Conservation (phyloP, 2,888 invertebrate species). For the Heliconius ethilla region DNA sequence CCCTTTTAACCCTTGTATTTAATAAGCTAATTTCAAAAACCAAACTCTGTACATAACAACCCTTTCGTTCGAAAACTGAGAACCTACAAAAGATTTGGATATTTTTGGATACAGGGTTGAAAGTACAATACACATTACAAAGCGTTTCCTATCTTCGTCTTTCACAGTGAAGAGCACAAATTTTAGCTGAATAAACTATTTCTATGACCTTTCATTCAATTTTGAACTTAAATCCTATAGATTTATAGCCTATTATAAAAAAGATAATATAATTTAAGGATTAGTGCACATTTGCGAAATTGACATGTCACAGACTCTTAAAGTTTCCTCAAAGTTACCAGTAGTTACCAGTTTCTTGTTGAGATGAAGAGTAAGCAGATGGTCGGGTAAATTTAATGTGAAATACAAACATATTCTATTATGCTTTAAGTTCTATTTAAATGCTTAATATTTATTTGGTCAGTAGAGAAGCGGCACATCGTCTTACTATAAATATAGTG, state of each 20-base stretch:
- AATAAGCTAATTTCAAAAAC: too few species aligned
- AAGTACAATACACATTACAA: neutral
- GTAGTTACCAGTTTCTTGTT: conserved; percentile 21
- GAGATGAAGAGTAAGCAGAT: conserved; percentile 14
- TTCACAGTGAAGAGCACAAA: conserved; percentile 13
- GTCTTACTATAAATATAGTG: too few species aligned
- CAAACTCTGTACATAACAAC: too few species aligned
- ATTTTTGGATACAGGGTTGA: neutral
- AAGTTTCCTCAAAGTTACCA: conserved; percentile 16
- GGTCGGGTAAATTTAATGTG: neutral
- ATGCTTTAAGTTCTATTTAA: neutral
- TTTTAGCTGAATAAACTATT: conserved; percentile 13
- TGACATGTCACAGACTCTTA: conserved; percentile 10
- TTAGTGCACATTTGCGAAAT: conserved; percentile 22
- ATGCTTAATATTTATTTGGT: neutral
- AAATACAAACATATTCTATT: neutral
- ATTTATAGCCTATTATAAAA: neutral
- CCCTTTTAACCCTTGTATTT: neutral
- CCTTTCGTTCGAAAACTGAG: neutral
- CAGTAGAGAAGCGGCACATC: neutral
- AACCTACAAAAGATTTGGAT: neutral
- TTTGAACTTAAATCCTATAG: neutral
- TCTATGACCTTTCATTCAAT: neutral
- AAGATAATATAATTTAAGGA: neutral
- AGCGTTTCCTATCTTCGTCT: conserved; percentile 13